Evolutionary conservation across 2,797 vertebrate species (phyloP).

Genomic region (Setipinna tenuifilis): DNA sequence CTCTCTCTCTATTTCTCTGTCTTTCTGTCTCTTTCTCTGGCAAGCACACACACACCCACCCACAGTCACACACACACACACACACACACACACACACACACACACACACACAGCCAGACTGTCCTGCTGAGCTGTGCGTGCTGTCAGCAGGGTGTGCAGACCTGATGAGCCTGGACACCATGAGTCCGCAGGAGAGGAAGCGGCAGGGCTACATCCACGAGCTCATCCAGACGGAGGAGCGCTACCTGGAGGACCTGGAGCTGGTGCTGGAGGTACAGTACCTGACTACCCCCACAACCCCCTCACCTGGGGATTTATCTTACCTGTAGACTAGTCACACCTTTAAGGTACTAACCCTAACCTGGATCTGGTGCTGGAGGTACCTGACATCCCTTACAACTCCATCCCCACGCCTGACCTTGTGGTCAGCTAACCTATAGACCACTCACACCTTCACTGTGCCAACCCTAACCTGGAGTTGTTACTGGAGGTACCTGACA

Average conservation of each 20-base stretch:
- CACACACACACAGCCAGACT: neutral
- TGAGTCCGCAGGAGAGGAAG: conserved; percentile 90
- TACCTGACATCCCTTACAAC: too few species aligned
- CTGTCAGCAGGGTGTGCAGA: conserved; percentile 85
- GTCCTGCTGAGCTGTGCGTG: neutral
- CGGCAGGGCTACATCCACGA: conserved; percentile 96
- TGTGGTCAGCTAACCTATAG: too few species aligned
- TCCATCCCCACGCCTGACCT: too few species aligned
- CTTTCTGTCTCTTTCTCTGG: too few species aligned
- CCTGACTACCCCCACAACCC: neutral
- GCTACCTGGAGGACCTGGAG: conserved; percentile 89
- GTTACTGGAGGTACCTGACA: too few species aligned
- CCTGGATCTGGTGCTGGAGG: too few species aligned
- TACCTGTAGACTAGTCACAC: too few species aligned
- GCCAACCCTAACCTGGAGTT: too few species aligned
- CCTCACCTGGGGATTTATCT: too few species aligned
- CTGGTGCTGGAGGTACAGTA: conserved; percentile 91
- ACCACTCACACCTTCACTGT: too few species aligned
- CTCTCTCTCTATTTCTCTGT: too few species aligned
- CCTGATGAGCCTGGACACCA: conserved; percentile 86
- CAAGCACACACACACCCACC: neutral
- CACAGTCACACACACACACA: neutral
- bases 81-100: conserved; percentile 25
- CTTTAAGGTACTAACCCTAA: too few species aligned
- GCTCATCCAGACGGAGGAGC: conserved; percentile 91